Conservation (phyloP, 2,113 vertebrate species). For the Sander vitreus region DNA sequence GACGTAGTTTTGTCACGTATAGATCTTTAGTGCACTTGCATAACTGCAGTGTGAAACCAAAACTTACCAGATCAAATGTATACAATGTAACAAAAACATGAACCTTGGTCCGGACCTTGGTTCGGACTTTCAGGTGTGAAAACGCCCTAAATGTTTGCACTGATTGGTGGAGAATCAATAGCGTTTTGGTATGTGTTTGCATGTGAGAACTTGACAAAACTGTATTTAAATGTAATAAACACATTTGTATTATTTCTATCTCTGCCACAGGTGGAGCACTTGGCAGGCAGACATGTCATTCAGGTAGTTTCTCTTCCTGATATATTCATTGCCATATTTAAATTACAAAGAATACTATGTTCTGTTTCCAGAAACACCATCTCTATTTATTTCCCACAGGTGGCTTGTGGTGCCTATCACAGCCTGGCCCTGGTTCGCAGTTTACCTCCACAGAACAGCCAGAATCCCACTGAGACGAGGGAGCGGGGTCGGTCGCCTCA, state of each 20-base stretch:
- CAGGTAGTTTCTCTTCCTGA: conserved; percentile 78
- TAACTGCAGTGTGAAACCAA: too few species aligned
- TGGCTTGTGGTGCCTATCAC: conserved; percentile 94
- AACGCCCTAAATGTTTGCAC: not conserved
- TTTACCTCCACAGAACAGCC: conserved; percentile 82
- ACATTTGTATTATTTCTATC: conserved; percentile 10
- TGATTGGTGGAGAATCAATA: not conserved
- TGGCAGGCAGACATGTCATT: conserved; percentile 92
- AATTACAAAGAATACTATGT: not conserved
- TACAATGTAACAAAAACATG: too few species aligned
- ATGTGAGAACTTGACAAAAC: not conserved
- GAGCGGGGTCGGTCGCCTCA: conserved; percentile 89
- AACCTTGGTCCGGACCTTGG: too few species aligned
- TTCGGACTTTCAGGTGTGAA: too few species aligned
- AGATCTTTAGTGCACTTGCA: too few species aligned
- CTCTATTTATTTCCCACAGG: conserved; percentile 57
- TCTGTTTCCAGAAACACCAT: not conserved
- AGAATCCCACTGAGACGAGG: conserved; percentile 86
- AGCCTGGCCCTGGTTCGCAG: conserved; percentile 94
- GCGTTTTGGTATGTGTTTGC: not conserved
- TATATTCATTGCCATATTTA: not conserved
- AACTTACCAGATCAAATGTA: too few species aligned
- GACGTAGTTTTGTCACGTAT: too few species aligned
- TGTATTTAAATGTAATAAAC: not conserved
- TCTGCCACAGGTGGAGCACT: conserved; percentile 88